A percentile compares a stretch with the other conserved stretches of the same genome.
phyloP scores from a whole-genome alignment of 2,113 vertebrate genomes.

The Picathartes gymnocephalus region DNA sequence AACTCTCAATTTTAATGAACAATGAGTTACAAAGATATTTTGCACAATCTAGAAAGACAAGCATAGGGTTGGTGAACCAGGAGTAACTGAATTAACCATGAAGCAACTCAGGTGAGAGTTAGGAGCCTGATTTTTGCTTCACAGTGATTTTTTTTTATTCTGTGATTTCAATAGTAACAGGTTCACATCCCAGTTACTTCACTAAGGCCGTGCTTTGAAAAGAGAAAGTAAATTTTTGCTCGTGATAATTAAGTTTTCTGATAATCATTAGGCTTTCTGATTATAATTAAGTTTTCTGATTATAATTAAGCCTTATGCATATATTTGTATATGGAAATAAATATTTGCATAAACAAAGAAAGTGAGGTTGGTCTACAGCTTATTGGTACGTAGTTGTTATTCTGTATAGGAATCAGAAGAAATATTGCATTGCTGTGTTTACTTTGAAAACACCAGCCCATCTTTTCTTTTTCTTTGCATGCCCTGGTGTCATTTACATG shows the following conservation, averaged over 20 bases:
- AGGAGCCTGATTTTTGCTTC: not conserved
- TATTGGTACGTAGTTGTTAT: not conserved
- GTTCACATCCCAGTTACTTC: not conserved
- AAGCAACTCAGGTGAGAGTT: not conserved
- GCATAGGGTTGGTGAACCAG: not conserved
- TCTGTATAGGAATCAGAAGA: not conserved
- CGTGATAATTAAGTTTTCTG: not conserved
- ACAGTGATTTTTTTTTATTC: not conserved
- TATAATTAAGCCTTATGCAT: not conserved
- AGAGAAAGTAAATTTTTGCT: not conserved
- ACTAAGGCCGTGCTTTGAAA: not conserved
- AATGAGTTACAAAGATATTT: not conserved
- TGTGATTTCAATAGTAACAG: not conserved
- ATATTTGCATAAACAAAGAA: conserved; percentile 18
- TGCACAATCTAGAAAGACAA: not conserved
- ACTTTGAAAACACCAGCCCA: not conserved
- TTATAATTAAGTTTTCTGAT: not conserved
- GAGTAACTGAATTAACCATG: not conserved
- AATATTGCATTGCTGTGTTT: not conserved
- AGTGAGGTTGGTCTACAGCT: not conserved
- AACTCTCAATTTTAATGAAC: not conserved
- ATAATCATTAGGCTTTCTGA: not conserved
- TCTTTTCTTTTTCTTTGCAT: not conserved
- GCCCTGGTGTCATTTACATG: not conserved
- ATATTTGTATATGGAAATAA: not conserved